These are phyloP conservation scores for Uromys caudimaculatus DNA, from an alignment of 2,797 vertebrate genomes.

Conservation along the genomic window DNA sequence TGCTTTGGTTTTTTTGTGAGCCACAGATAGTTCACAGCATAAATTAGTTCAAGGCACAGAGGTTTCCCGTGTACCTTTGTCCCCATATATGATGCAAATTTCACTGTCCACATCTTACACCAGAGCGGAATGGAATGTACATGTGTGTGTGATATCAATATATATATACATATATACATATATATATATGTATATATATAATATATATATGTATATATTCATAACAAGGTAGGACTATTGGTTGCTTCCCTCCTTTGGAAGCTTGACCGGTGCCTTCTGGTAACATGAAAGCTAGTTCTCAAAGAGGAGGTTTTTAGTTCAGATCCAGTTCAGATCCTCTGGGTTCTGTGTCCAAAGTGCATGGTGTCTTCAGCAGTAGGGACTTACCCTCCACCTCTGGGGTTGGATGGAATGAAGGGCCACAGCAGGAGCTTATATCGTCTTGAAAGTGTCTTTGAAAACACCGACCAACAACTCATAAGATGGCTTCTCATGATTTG, in stretches of 20 bases:
- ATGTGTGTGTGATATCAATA: slow-evolving; percentile 1
- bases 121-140: neutral
- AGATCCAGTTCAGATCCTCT: neutral
- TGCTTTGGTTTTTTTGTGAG: neutral
- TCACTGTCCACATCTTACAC: neutral
- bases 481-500: neutral
- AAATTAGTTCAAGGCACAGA: neutral
- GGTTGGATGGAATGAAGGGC: neutral
- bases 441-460: neutral
- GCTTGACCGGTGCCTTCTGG: too few relatives aligned
- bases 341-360: neutral
- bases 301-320: neutral
- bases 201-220: neutral
- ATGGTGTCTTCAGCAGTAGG: neutral
- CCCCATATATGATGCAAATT: neutral
- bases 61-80: neutral
- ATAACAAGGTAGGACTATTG: neutral
- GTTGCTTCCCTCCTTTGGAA: neutral
- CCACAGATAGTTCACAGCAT: neutral
- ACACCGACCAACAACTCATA: neutral
- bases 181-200: too few relatives aligned
- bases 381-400: neutral
- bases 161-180: neutral
- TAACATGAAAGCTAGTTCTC: neutral
- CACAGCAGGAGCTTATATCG: neutral